These are phyloP conservation scores for Colletes latitarsis DNA, from an alignment of 1,140 invertebrate genomes.

Conservation along the genomic window DNA sequence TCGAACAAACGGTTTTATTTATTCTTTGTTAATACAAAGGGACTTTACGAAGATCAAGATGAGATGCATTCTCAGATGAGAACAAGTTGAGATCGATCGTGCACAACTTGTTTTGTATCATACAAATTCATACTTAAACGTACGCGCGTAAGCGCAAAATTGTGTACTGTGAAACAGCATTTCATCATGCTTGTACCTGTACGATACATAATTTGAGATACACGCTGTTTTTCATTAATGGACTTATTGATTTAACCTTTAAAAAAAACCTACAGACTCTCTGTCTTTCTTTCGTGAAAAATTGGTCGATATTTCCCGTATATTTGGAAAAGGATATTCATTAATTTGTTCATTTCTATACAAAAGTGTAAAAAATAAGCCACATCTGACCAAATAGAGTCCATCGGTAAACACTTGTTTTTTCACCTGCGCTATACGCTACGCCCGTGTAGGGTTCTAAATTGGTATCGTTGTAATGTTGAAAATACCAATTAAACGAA, in stretches of 20 bases:
- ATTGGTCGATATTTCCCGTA: not conserved
- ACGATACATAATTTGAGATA: slow-evolving; percentile 12
- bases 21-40: slow-evolving; percentile 43
- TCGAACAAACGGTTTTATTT: slow-evolving; percentile 45
- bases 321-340: no score
- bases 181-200: slow-evolving; percentile 21
- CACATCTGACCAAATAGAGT: slow-evolving; percentile 46
- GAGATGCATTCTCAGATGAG: not conserved
- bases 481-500: slow-evolving; percentile 89
- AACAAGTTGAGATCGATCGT: not conserved
- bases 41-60: not conserved
- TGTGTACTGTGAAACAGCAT: slow-evolving; percentile 5
- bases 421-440: slow-evolving; percentile 61
- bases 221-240: slow-evolving; percentile 19
- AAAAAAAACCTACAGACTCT: not conserved
- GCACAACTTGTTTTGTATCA: not conserved
- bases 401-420: slow-evolving; percentile 37
- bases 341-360: slow-evolving; percentile 31
- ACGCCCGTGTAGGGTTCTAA: slow-evolving; percentile 85
- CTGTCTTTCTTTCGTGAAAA: not conserved
- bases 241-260: not conserved
- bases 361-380: slow-evolving; percentile 34
- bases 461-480: slow-evolving; percentile 88
- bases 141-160: not conserved
- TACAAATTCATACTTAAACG: slow-evolving; percentile 1